These are phyloP conservation scores for Heliothis subflexa DNA, from an alignment of 1,140 invertebrate species.

Conservation along the genomic window DNA sequence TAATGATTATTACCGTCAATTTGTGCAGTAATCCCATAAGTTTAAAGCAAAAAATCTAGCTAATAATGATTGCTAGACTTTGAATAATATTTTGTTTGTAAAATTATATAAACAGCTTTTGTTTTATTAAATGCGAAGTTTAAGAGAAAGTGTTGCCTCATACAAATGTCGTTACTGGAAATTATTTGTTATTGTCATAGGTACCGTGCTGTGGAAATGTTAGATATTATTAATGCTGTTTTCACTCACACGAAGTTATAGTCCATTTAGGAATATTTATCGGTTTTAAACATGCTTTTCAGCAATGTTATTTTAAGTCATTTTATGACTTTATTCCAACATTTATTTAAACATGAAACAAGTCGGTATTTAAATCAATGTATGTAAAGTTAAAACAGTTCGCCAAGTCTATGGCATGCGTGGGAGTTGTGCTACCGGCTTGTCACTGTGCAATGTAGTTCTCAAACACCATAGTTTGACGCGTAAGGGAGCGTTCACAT, in stretches of 20 bases:
- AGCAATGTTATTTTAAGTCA: no score
- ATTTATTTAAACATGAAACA: no score
- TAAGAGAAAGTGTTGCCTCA: slow-evolving; percentile 21
- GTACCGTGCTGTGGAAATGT: slow-evolving; percentile 14
- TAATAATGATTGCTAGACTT: no score
- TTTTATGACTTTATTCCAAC: no score
- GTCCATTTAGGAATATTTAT: neutral
- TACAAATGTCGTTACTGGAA: slow-evolving; percentile 24
- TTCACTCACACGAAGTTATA: slow-evolving; percentile 5
- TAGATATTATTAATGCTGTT: slow-evolving; percentile 2
- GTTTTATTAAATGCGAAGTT: slow-evolving; percentile 13
- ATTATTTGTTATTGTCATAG: slow-evolving; percentile 41
- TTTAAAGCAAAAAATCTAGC: no score
- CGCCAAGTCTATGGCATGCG: slow-evolving; percentile 4
- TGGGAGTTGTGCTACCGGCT: slow-evolving; percentile 13
- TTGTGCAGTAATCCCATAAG: no score
- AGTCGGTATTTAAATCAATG: neutral
- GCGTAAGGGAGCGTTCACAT: neutral
- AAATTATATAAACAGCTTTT: neutral
- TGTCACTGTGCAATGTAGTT: slow-evolving; percentile 17
- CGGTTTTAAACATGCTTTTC: neutral
- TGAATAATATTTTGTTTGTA: neutral
- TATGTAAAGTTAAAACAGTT: slow-evolving; percentile 12
- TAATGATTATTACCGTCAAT: no score
- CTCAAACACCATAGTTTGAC: slow-evolving; percentile 14